phyloP scores from a whole-genome alignment of 2,113 vertebrate species.

The Parotia lawesii region DNA sequence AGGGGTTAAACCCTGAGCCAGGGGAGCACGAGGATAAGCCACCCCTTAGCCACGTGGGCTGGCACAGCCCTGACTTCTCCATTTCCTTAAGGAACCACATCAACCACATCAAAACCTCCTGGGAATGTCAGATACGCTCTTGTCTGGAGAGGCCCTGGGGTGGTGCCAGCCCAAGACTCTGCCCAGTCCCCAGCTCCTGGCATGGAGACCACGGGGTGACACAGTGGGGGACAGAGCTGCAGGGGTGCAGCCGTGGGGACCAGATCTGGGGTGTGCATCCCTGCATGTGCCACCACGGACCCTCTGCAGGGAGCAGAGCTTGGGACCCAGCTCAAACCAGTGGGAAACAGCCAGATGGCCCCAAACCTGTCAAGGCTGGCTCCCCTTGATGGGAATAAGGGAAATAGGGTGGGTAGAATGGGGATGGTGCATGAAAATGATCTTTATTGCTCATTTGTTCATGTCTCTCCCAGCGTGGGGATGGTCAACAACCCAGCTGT shows the following conservation, averaged over 20 bases:
- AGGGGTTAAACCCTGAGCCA: neutral
- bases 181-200: neutral
- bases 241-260: neutral
- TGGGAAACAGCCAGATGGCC: neutral
- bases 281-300: rapidly evolving
- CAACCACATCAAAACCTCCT: neutral
- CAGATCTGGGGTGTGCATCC: rapidly evolving
- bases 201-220: neutral
- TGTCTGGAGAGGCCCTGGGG: neutral
- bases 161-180: neutral
- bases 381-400: neutral
- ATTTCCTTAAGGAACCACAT: neutral
- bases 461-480: rapidly evolving
- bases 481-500: neutral
- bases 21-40: neutral
- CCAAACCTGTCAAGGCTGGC: neutral
- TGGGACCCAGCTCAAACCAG: neutral
- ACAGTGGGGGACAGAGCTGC: neutral
- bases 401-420: neutral
- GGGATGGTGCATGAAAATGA: neutral
- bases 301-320: neutral
- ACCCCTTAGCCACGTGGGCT: neutral
- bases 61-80: neutral
- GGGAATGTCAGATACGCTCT: neutral
- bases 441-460: neutral